Evolutionary conservation across 2,888 invertebrate species (phyloP).

Genomic region (Drosophila mimetica): DNA sequence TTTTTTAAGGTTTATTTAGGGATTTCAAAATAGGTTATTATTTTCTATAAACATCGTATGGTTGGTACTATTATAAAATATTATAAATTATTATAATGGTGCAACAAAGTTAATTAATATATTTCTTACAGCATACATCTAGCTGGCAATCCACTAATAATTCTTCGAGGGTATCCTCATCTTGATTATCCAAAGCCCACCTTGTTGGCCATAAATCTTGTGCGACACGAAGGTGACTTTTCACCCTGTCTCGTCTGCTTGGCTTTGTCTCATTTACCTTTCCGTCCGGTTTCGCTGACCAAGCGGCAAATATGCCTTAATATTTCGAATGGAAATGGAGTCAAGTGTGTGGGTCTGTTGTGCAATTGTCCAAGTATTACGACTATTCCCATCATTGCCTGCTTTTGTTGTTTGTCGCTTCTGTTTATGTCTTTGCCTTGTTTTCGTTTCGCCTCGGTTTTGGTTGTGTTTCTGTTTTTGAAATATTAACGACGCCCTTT

Average conservation of each 20-base stretch:
- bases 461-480: constrained; percentile 68
- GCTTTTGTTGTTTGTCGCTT: constrained; percentile 40
- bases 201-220: constrained; percentile 53
- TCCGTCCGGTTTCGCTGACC: constrained; percentile 60
- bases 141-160: background rate
- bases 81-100: no score
- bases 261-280: constrained; percentile 53
- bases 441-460: constrained; percentile 43
- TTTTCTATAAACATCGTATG: no score
- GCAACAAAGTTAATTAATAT: no score
- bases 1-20: no score
- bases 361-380: constrained; percentile 58
- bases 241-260: constrained; percentile 27
- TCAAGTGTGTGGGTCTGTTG: constrained; percentile 50
- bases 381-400: constrained; percentile 31
- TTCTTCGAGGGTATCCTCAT: constrained; percentile 1
- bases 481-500: constrained; percentile 81
- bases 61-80: no score
- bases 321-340: constrained; percentile 57
- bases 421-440: constrained; percentile 19
- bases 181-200: constrained; percentile 1
- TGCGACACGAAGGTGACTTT: constrained; percentile 22
- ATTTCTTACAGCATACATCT: no score
- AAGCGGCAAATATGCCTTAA: constrained; percentile 73
- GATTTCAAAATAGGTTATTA: no score